Evolutionary conservation across 2,888 invertebrate species (phyloP).

Genomic region (Buathra laborator): DNA sequence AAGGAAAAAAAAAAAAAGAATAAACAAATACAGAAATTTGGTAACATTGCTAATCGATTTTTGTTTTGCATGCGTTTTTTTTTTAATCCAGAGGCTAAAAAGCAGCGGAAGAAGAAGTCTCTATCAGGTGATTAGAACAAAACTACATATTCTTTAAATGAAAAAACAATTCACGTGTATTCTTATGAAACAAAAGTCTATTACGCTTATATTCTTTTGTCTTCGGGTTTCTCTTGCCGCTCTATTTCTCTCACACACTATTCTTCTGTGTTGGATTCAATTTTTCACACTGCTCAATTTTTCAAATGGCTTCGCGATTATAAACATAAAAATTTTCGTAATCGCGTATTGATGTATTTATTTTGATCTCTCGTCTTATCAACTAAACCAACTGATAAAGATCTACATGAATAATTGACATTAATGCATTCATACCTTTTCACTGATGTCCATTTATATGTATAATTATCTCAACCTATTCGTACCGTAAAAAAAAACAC

Average conservation of each 20-base stretch:
- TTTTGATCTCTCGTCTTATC: slow-evolving; percentile 33
- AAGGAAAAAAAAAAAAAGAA: not conserved
- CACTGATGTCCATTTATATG: slow-evolving; percentile 46
- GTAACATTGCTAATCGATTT: slow-evolving; percentile 83
- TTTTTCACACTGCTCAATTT: slow-evolving; percentile 45
- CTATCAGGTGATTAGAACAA: slow-evolving; percentile 91
- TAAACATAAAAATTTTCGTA: slow-evolving; percentile 44
- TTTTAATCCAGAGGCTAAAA: slow-evolving; percentile 93
- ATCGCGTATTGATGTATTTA: slow-evolving; percentile 25
- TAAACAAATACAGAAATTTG: slow-evolving; percentile 71
- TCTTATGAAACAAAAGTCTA: slow-evolving; percentile 22
- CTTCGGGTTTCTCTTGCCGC: slow-evolving; percentile 25
- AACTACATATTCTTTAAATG: slow-evolving; percentile 70
- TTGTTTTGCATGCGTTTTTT: slow-evolving; percentile 85
- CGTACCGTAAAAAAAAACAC: slow-evolving; percentile 48
- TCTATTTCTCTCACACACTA: slow-evolving; percentile 11
- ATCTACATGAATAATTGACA: slow-evolving; percentile 49
- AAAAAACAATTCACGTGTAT: slow-evolving; percentile 46
- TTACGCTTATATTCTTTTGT: slow-evolving; percentile 37
- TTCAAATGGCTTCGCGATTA: slow-evolving; percentile 46
- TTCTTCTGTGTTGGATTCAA: slow-evolving; percentile 45
- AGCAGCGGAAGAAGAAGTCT: slow-evolving; percentile 97
- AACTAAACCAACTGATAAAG: slow-evolving; percentile 53
- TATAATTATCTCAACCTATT: slow-evolving; percentile 35
- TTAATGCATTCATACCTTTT: slow-evolving; percentile 52